phyloP scores from a whole-genome alignment of 2,797 vertebrate genomes.

The Hylomyscus alleni region DNA sequence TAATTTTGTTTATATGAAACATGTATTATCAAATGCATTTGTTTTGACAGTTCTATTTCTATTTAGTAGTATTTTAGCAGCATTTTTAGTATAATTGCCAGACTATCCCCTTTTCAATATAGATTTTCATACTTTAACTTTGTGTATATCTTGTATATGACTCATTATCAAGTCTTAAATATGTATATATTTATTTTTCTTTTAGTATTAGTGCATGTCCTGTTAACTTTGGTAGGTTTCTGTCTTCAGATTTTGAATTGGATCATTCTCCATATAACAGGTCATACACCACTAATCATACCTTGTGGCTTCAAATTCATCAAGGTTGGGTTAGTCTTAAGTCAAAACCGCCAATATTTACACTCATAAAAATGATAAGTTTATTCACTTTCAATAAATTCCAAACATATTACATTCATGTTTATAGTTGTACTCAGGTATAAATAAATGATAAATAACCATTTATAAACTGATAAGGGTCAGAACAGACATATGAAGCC shows the following conservation, averaged over 20 bases:
- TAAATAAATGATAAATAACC: background rate
- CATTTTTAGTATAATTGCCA: background rate
- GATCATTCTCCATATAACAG: background rate
- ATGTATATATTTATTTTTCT: background rate
- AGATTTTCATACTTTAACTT: background rate
- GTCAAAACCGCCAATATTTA: background rate
- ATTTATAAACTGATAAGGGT: background rate
- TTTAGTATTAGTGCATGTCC: background rate
- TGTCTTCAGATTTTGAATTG: background rate
- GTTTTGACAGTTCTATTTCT: background rate
- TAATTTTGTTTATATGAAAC: background rate
- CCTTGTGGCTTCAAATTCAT: background rate
- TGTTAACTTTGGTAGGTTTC: background rate
- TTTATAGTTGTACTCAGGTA: background rate
- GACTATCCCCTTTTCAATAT: background rate
- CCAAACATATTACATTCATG: background rate
- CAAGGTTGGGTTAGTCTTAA: background rate
- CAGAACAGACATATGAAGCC: background rate
- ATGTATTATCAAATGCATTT: background rate
- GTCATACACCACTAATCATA: background rate
- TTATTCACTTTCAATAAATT: background rate
- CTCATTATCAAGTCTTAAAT: background rate
- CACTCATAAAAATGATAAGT: no score
- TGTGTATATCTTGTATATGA: background rate
- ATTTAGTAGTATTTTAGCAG: background rate